phyloP scores from a whole-genome alignment of 2,797 vertebrate genomes.

The Sylvia borin region DNA sequence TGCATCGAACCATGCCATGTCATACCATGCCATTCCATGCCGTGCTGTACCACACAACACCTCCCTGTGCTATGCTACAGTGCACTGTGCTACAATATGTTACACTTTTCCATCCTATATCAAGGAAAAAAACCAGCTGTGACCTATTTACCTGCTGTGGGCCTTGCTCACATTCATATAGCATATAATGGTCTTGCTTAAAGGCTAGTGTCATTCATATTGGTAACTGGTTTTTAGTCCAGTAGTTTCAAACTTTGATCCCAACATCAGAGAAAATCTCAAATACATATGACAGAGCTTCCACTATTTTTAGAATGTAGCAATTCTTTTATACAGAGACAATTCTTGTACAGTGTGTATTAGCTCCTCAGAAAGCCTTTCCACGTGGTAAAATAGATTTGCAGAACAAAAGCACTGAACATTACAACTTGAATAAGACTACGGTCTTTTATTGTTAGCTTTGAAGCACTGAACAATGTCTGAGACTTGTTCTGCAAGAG shows the following conservation, averaged over 20 bases:
- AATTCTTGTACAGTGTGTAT: slow-evolving; percentile 42
- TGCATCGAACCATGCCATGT: neutral
- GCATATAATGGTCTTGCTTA: neutral
- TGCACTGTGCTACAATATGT: too few species aligned
- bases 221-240: slow-evolving; percentile 2
- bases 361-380: slow-evolving; percentile 57
- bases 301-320: slow-evolving; percentile 1
- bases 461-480: slow-evolving; percentile 45
- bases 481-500: slow-evolving; percentile 34
- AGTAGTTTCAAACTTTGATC: slow-evolving; percentile 1
- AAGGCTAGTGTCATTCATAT: neutral
- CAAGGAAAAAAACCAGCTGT: neutral
- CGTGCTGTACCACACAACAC: too few species aligned
- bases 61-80: too few species aligned
- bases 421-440: slow-evolving; percentile 34
- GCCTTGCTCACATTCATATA: neutral
- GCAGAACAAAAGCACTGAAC: slow-evolving; percentile 54
- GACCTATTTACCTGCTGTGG: neutral
- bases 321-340: slow-evolving; percentile 28
- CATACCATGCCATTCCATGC: too few species aligned
- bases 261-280: slow-evolving; percentile 1
- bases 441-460: slow-evolving; percentile 44
- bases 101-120: neutral
- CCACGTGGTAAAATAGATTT: slow-evolving; percentile 55
- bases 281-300: neutral